A percentile compares a stretch with the other conserved stretches of the same genome.
phyloP scores from a whole-genome alignment of 2,888 invertebrate species.

The Ennomos quercinarius region DNA sequence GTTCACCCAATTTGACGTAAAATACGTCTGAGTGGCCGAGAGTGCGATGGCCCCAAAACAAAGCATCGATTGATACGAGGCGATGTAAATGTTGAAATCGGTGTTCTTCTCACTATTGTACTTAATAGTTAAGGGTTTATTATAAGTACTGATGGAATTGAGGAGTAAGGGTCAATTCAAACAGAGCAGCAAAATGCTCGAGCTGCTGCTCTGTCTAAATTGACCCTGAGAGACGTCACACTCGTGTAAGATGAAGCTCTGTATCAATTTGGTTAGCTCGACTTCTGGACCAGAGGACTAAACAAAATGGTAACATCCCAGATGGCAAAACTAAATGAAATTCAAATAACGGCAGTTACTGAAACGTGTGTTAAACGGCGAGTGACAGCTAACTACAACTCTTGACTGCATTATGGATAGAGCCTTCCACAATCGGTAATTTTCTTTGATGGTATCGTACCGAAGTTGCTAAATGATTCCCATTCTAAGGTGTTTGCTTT shows the following conservation, averaged over 20 bases:
- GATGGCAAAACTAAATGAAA: not conserved
- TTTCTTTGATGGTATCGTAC: slow-evolving; percentile 53
- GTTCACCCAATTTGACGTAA: slow-evolving; percentile 58
- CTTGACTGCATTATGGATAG: slow-evolving; percentile 48
- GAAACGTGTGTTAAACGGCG: not conserved
- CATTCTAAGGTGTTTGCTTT: slow-evolving; percentile 60
- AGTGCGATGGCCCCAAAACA: slow-evolving; percentile 79
- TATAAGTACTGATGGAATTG: not conserved
- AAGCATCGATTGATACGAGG: slow-evolving; percentile 76
- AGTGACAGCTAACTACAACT: slow-evolving; percentile 28
- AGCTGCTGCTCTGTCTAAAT: no score
- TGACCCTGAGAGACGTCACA: no score
- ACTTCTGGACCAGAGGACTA: no score
- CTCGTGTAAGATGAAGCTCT: no score
- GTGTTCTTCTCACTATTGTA: slow-evolving; percentile 18
- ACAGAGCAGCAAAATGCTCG: no score
- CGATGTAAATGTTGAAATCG: slow-evolving; percentile 71
- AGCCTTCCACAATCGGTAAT: slow-evolving; percentile 45
- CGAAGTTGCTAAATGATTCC: slow-evolving; percentile 63
- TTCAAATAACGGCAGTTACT: not conserved
- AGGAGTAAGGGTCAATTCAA: no score
- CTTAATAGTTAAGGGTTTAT: not conserved
- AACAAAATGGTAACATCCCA: no score
- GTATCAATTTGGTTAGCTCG: no score
- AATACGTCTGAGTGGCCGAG: slow-evolving; percentile 53